These are phyloP conservation scores for Calephelis nemesis DNA, from an alignment of 1,140 invertebrate species.

Conservation along the genomic window DNA sequence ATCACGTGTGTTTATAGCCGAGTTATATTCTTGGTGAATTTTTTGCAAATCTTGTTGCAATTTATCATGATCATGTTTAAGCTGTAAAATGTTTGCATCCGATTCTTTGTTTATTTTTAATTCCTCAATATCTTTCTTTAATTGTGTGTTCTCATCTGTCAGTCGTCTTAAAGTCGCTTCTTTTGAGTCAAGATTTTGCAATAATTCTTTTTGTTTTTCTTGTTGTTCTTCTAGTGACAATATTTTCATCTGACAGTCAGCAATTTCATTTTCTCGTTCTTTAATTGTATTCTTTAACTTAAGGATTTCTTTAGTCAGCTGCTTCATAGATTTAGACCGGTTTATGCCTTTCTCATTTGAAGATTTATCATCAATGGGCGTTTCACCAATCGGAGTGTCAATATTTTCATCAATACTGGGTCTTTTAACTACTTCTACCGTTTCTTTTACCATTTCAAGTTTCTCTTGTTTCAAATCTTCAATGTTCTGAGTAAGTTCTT, in stretches of 20 bases:
- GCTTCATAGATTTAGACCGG: slow-evolving; percentile 69
- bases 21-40: slow-evolving; percentile 58
- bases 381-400: slow-evolving; percentile 44
- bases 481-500: slow-evolving; percentile 64
- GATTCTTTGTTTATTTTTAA: slow-evolving; percentile 48
- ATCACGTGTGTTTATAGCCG: slow-evolving; percentile 51
- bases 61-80: slow-evolving; percentile 33
- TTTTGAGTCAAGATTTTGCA: slow-evolving; percentile 45
- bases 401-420: slow-evolving; percentile 44
- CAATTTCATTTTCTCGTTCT: slow-evolving; percentile 78
- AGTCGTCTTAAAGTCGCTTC: slow-evolving; percentile 58
- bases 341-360: slow-evolving; percentile 53
- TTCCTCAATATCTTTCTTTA: slow-evolving; percentile 58
- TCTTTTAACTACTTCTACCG: slow-evolving; percentile 54
- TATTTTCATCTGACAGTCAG: slow-evolving; percentile 75
- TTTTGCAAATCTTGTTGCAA: slow-evolving; percentile 62
- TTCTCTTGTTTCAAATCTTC: slow-evolving; percentile 68
- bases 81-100: not conserved
- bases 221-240: slow-evolving; percentile 71
- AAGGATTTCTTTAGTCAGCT: slow-evolving; percentile 76
- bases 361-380: slow-evolving; percentile 56
- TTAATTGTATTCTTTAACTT: slow-evolving; percentile 76
- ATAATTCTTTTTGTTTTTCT: slow-evolving; percentile 61
- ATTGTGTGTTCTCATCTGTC: slow-evolving; percentile 55
- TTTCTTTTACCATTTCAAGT: slow-evolving; percentile 69